Evolutionary conservation across 2,113 vertebrate genomes (phyloP).

Genomic region (Charina bottae): DNA sequence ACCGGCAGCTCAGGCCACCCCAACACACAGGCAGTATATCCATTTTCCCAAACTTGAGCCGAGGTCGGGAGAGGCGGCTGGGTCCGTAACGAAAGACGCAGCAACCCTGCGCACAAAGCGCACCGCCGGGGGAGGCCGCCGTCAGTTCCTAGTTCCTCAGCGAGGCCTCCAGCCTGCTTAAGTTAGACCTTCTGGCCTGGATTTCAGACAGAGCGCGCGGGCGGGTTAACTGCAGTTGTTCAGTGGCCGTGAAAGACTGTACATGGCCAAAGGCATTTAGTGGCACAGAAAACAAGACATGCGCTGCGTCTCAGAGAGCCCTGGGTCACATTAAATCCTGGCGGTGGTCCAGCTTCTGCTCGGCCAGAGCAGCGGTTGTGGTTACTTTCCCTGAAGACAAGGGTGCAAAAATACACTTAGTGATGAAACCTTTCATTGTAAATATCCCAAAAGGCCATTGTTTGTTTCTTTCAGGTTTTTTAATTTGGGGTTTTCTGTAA

Average conservation of each 20-base stretch:
- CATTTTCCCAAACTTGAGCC: too few relatives aligned
- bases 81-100: not conserved
- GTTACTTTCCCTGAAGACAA: constrained; percentile 27
- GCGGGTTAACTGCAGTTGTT: not conserved
- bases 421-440: constrained; percentile 9
- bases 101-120: not conserved
- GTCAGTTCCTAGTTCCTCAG: not conserved
- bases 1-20: not conserved
- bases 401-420: constrained; percentile 33
- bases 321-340: constrained; percentile 25
- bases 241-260: not conserved
- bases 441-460: not conserved
- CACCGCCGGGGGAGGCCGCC: not conserved
- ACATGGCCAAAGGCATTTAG: not conserved
- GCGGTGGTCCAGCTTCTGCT: not conserved
- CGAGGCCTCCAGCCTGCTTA: not conserved
- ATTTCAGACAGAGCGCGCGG: not conserved
- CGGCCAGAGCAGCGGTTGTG: not conserved
- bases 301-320: not conserved
- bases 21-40: not conserved
- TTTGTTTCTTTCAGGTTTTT: constrained; percentile 28
- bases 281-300: not conserved
- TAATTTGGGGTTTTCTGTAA: constrained; percentile 10
- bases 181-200: not conserved
- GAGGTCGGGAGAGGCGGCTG: not conserved